These are phyloP conservation scores for Tenthredo scrophulariae DNA, from an alignment of 2,888 invertebrate species.

Conservation along the genomic window DNA sequence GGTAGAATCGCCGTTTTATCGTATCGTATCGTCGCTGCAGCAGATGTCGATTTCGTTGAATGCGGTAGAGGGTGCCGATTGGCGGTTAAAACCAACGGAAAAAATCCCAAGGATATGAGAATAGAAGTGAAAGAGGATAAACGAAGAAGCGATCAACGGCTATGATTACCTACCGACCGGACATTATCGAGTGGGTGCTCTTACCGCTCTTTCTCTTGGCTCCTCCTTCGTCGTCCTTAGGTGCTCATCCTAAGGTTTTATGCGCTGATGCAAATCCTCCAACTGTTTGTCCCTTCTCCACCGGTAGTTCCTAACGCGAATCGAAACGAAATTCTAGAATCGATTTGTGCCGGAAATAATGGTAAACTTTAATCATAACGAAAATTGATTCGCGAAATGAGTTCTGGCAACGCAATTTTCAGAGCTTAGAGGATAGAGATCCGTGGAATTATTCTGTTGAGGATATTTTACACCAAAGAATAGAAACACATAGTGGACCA, in stretches of 20 bases:
- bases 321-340: not conserved
- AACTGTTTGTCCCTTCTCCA: not conserved
- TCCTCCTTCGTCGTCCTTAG: not conserved
- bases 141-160: slow-evolving; percentile 14
- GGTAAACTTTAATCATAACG: not conserved
- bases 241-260: not conserved
- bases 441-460: not conserved
- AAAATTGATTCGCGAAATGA: not conserved
- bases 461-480: not conserved
- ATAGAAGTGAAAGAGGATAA: not conserved
- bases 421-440: not conserved
- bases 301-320: not conserved
- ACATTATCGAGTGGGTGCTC: slow-evolving; percentile 25
- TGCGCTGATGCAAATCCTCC: not conserved
- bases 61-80: not conserved
- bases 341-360: not conserved
- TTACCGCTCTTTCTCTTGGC: not conserved
- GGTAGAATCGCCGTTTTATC: slow-evolving; percentile 8
- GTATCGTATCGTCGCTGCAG: not conserved
- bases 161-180: slow-evolving; percentile 30
- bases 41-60: slow-evolving; percentile 11
- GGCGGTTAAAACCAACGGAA: not conserved
- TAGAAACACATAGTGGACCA: not conserved
- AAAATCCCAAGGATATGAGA: slow-evolving; percentile 1
- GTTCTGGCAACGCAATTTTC: not conserved